Conservation (phyloP, 2,797 vertebrate genomes). For the Dromococcyx pavoninus region DNA sequence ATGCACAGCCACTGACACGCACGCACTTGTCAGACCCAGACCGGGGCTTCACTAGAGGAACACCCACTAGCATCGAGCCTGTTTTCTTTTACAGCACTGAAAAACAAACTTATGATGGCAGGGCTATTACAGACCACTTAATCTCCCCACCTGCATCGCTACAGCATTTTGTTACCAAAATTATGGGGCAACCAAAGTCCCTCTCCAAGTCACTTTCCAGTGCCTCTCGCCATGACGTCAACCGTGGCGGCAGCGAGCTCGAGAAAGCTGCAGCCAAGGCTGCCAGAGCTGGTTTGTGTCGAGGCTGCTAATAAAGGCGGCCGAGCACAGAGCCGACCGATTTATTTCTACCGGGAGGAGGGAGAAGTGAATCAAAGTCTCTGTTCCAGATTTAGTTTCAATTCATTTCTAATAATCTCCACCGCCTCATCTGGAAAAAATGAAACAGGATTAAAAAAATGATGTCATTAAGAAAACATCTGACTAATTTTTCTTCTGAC, state of each 20-base stretch:
- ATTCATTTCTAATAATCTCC: conserved; percentile 61
- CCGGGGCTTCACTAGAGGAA: not conserved
- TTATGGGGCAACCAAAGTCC: not conserved
- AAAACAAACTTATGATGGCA: not conserved
- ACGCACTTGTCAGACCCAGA: rapidly evolving
- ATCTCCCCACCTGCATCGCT: not conserved
- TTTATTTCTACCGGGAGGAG: conserved; percentile 41
- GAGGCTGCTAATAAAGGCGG: conserved; percentile 51
- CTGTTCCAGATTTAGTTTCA: conserved; percentile 64
- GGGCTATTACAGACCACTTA: conserved; percentile 17
- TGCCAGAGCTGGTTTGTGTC: conserved; percentile 11
- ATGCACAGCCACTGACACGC: not conserved
- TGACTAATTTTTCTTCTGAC: conserved; percentile 68
- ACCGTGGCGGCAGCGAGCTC: not conserved
- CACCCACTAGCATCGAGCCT: not conserved
- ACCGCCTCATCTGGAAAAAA: conserved; percentile 61
- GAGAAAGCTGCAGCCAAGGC: not conserved
- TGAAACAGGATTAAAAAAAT: conserved; percentile 68
- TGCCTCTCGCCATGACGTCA: conserved; percentile 34
- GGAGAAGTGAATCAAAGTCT: conserved; percentile 63
- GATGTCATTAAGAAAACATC: conserved; percentile 67
- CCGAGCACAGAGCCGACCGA: conserved; percentile 27
- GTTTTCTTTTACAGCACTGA: not conserved
- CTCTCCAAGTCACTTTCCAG: not conserved
- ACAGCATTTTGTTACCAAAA: conserved; percentile 3